Evolutionary conservation across 2,113 vertebrate species (phyloP).

Genomic region (Miniopterus natalensis): DNA sequence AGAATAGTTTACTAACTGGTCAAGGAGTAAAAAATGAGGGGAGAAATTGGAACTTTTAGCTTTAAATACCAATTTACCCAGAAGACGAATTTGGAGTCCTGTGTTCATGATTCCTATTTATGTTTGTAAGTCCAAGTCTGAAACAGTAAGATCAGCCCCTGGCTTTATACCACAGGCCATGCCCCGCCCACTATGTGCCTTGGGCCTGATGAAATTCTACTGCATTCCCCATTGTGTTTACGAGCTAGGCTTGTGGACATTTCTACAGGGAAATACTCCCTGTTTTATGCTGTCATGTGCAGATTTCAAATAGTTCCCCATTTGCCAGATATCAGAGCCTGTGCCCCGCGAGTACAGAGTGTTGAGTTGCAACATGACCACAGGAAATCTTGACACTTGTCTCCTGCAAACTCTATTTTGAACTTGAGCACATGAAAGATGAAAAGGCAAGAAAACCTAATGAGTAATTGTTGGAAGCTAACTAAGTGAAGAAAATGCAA

Average conservation of each 20-base stretch:
- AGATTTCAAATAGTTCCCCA: constrained; percentile 48
- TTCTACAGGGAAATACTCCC: neutral
- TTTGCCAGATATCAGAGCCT: constrained; percentile 62
- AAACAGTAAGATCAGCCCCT: neutral
- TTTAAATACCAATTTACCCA: neutral
- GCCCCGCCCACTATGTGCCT: neutral
- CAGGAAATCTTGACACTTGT: constrained; percentile 68
- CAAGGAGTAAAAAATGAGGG: neutral
- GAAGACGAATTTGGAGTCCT: neutral
- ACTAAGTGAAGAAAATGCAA: constrained; percentile 80
- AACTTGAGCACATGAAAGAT: constrained; percentile 65
- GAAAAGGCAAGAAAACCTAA: constrained; percentile 56
- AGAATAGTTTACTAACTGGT: neutral
- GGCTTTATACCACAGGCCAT: neutral
- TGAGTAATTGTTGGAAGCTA: constrained; percentile 74
- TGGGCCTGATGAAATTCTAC: neutral
- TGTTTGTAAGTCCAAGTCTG: neutral
- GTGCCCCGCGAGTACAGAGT: neutral
- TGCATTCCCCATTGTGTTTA: neutral
- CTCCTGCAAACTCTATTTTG: constrained; percentile 72
- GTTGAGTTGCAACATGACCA: constrained; percentile 41
- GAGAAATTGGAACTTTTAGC: neutral
- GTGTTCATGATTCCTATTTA: neutral
- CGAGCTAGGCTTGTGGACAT: neutral
- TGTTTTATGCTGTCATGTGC: neutral